Conservation (phyloP, 2,797 vertebrate genomes). For the Pangasius mekongensis region DNA sequence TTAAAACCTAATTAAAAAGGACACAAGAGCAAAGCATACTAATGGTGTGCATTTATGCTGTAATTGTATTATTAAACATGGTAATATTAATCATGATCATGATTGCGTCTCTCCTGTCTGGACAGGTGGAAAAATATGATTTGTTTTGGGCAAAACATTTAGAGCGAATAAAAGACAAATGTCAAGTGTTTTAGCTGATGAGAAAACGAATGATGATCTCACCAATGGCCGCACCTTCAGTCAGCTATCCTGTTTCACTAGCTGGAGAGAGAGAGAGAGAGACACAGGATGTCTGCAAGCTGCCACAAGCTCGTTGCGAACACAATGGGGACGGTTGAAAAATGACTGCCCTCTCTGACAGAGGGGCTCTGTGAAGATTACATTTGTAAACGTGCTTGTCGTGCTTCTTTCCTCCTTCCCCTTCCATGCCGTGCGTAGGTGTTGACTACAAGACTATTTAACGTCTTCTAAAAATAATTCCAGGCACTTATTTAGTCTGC, state of each 20-base stretch:
- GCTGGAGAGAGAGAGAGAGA: slow-evolving; percentile 51
- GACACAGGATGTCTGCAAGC: slow-evolving; percentile 71
- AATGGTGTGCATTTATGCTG: not conserved
- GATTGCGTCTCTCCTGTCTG: not conserved
- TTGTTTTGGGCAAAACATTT: slow-evolving; percentile 9
- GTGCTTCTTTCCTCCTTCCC: not conserved
- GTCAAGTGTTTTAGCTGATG: slow-evolving; percentile 37
- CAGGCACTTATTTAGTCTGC: not conserved
- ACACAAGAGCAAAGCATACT: not conserved
- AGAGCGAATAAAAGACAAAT: slow-evolving; percentile 51
- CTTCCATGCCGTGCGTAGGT: not conserved
- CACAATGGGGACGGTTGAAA: slow-evolving; percentile 66
- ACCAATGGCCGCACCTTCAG: slow-evolving; percentile 57
- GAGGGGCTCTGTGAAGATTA: slow-evolving; percentile 34
- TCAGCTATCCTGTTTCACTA: slow-evolving; percentile 67
- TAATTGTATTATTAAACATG: not conserved
- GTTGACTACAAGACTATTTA: not conserved
- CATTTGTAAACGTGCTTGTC: slow-evolving; percentile 30
- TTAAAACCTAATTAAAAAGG: not conserved
- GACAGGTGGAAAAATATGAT: not conserved
- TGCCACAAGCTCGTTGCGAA: slow-evolving; percentile 69
- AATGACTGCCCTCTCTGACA: slow-evolving; percentile 61
- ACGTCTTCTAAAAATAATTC: not conserved
- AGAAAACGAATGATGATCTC: slow-evolving; percentile 59
- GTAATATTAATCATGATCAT: not conserved